These are phyloP conservation scores for Erebia palarica DNA, from an alignment of 2,888 invertebrate genomes.

Conservation along the genomic window DNA sequence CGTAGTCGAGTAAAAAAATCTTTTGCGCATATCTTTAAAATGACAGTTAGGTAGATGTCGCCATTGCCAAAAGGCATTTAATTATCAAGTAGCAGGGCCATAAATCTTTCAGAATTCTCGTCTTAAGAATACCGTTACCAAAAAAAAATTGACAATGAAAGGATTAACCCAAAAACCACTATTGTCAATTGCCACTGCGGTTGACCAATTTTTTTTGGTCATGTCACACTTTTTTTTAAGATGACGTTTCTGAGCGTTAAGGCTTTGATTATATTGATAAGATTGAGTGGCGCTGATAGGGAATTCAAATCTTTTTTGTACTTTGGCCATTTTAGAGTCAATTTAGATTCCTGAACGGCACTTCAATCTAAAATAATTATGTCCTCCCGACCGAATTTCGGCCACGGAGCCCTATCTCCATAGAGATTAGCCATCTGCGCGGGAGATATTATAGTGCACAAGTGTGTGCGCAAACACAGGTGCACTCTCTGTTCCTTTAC, in stretches of 20 bases:
- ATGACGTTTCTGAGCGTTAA: neutral
- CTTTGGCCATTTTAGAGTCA: neutral
- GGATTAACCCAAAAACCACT: slow-evolving; percentile 12
- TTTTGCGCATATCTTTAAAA: no score
- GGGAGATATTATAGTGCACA: no score
- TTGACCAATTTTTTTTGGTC: neutral
- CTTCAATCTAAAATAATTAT: no score
- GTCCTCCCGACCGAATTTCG: no score
- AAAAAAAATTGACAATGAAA: slow-evolving; percentile 3
- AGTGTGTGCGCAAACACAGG: no score
- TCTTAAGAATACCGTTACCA: slow-evolving; percentile 4
- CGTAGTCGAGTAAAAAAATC: no score
- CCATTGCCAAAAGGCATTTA: neutral
- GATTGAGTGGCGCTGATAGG: slow-evolving; percentile 2
- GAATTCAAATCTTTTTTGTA: neutral
- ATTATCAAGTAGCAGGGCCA: slow-evolving; percentile 8
- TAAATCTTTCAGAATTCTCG: slow-evolving; percentile 13
- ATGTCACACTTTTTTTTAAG: slow-evolving; percentile 10
- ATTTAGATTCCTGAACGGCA: no score
- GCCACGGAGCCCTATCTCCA: no score
- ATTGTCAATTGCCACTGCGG: slow-evolving; percentile 20
- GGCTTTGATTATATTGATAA: neutral
- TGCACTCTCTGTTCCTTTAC: no score
- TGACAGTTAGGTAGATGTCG: neutral
- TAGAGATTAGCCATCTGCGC: no score